Evolutionary conservation across 1,140 invertebrate genomes (phyloP), one percentile per base, ranked within the genome.

Genomic region (Achatina immaculata): DNA sequence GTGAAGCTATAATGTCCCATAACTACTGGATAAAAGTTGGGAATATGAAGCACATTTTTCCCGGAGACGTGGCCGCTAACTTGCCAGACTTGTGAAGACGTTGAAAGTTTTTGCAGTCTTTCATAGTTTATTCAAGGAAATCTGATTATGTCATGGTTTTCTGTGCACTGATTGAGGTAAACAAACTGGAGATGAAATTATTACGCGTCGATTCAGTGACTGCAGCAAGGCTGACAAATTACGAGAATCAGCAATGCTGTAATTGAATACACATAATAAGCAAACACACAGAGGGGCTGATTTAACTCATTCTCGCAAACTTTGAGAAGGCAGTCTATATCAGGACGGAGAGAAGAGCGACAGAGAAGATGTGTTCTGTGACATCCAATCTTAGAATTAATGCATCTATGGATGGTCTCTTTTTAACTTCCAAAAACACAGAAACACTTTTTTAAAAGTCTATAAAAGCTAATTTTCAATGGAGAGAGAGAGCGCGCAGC

Each of bases 11-110:
- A 76, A 76, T 76, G 51, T 28, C 16, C 55, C 3, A 40, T 76
- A 76, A 76, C 51, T 73, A 43, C 48, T 76, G 55, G 55, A 76
- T 43, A 76, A 65, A 9, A 40, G 11, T 2, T 11, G 38, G 34
- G 55, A 62, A 76, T 42, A 65, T 36, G 31, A 40, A 1, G 74
- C 16, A 36, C 28, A 65, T 11, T 43, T 62, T 34, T 42, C 42
- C 43, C 71, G 36, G 24, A 43, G 38, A 42, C 42, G 68, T 69
- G 68, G 3, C 7, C 31, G 16, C 9, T 11, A 51, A 51, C 11
- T 14, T 24, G 11, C 11, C 48, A 51, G 42, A 21, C 42, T 69
- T 69, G 0, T 69, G 9, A 42, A 40, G n/a, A 42, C 3, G 24
- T 42, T 24, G 48, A 21, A 31, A n/a, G 28, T 73, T 48, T 45